Conservation (phyloP, 2,113 vertebrate genomes). For the Albula glossodonta region DNA sequence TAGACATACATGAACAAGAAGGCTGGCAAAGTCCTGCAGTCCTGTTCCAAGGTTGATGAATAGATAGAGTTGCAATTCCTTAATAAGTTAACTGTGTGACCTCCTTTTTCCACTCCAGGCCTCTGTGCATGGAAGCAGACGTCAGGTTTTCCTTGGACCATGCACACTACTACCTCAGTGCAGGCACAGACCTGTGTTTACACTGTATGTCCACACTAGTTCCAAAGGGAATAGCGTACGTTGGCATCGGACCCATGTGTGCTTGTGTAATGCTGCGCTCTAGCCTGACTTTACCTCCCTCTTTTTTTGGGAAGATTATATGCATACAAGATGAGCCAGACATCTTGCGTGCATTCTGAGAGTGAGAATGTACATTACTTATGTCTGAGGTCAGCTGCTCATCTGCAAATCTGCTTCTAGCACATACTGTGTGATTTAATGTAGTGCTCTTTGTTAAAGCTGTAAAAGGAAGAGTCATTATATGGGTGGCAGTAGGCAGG, state of each 20-base stretch:
- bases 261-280: constrained; percentile 36
- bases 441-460: neutral
- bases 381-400: neutral
- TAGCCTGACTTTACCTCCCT: neutral
- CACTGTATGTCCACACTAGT: neutral
- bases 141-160: constrained; percentile 52
- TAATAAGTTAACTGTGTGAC: constrained; percentile 62
- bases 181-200: neutral
- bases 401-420: neutral
- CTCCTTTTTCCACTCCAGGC: constrained; percentile 48
- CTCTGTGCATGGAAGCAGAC: constrained; percentile 43
- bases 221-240: neutral
- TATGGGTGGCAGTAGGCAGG: neutral
- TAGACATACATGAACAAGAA: neutral
- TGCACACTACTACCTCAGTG: constrained; percentile 59
- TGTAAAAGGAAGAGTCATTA: neutral
- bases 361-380: neutral
- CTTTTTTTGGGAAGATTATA: constrained; percentile 47
- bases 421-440: neutral
- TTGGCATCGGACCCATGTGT: neutral
- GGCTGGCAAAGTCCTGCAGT: neutral
- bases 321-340: constrained; percentile 23
- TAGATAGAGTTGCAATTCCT: constrained; percentile 49
- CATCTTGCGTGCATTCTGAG: neutral
- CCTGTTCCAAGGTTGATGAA: neutral